These are phyloP conservation scores for Rhodeus uyekii DNA, from an alignment of 2,797 vertebrate genomes.

Conservation along the genomic window DNA sequence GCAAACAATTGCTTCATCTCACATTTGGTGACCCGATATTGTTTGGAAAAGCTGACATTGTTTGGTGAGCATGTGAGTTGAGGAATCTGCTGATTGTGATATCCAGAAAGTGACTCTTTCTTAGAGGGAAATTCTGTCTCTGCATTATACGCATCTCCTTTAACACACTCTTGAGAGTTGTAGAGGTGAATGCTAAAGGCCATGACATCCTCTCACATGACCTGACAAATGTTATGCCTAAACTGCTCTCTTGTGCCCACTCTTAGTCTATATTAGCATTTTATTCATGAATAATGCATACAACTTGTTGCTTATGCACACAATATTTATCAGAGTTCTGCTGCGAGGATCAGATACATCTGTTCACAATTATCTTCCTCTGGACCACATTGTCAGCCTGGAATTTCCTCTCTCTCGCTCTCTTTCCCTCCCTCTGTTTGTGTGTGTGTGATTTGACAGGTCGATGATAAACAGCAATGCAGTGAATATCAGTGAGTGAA, in stretches of 20 bases:
- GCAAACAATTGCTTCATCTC: conserved; percentile 30
- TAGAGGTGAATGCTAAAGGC: conserved; percentile 49
- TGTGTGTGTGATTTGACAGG: conserved; percentile 20
- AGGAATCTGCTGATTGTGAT: conserved; percentile 52
- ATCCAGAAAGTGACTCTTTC: conserved; percentile 18
- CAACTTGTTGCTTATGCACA: conserved; percentile 41
- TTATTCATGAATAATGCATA: conserved; percentile 49
- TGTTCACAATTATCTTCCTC: conserved; percentile 80
- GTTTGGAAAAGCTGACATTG: conserved; percentile 17
- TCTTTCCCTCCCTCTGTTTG: conserved; percentile 6
- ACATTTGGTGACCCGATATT: neutral
- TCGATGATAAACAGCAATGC: conserved; percentile 18
- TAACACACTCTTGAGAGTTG: neutral
- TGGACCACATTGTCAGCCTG: conserved; percentile 79
- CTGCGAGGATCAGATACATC: conserved; percentile 70
- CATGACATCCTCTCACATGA: conserved; percentile 66
- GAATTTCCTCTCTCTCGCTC: conserved; percentile 76
- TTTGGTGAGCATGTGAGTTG: conserved; percentile 40
- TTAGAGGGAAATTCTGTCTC: neutral
- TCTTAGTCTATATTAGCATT: conserved; percentile 35
- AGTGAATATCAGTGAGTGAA: conserved; percentile 36
- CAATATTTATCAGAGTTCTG: conserved; percentile 58
- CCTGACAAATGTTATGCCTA: conserved; percentile 61
- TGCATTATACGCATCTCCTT: neutral
- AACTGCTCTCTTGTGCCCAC: conserved; percentile 53